phyloP scores from a whole-genome alignment of 2,797 vertebrate species.

The Threskiornis aethiopicus region DNA sequence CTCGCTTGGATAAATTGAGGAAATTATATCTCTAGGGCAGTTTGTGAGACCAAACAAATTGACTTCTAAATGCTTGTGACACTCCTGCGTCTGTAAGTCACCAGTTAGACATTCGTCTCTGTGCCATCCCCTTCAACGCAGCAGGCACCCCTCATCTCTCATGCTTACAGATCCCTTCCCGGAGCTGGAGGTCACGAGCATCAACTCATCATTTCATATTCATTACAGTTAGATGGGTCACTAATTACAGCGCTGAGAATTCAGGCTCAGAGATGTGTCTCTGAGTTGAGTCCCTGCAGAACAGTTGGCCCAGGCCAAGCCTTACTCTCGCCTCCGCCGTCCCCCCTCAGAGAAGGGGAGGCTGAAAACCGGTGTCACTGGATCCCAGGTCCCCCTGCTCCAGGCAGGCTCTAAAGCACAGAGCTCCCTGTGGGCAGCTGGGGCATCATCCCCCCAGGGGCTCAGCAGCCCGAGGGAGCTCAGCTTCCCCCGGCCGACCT shows the following conservation, averaged over 20 bases:
- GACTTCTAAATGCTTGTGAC: neutral
- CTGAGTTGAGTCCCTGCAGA: neutral
- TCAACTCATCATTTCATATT: neutral
- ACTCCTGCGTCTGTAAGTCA: neutral
- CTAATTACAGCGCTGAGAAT: neutral
- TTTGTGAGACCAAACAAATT: neutral
- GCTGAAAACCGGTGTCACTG: accelerated
- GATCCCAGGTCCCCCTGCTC: neutral
- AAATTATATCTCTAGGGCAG: neutral
- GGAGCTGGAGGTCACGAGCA: neutral
- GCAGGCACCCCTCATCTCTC: neutral
- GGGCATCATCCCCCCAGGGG: neutral
- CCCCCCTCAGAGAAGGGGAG: neutral
- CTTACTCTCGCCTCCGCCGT: neutral
- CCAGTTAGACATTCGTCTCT: neutral
- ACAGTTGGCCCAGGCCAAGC: neutral
- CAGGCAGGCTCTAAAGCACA: neutral
- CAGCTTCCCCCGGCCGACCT: neutral
- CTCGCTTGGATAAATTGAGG: neutral
- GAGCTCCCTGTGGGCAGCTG: accelerated
- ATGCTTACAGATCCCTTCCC: neutral
- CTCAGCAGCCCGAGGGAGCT: accelerated
- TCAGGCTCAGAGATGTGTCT: neutral
- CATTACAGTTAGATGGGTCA: neutral
- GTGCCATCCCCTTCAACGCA: neutral